Base-by-base conservation (phyloP, 2,888 invertebrate genomes). In the Tetranychus piercei region DNA sequence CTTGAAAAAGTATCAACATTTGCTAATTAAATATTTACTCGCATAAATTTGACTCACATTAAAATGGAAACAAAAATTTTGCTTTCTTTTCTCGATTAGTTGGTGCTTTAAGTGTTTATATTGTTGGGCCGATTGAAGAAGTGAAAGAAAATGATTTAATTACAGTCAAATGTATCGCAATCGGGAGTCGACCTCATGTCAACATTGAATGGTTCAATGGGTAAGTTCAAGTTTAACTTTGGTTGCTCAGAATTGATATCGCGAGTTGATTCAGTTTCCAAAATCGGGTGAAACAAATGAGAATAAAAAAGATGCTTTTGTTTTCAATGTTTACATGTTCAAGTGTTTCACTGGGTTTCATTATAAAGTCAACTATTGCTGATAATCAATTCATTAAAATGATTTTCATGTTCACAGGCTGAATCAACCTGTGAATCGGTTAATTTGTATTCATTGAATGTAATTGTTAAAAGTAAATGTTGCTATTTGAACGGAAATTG, bases 161-260 rank as follows among this genome's bases (percentile, higher is more conserved):
- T 43, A 72, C 75, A 11, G 73, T 79, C 1, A 77, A 76, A 22
- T 79, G 79, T 73, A 78, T 78, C 22, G 77, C 79, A 7, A 76
- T 77, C 45, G 77, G 77, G 1, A 78, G 78, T 11, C 78, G 78
- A 74, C 79, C 79, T 9, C 76, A 77, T 2, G 78, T 77, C n/a
- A 76, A 78, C 20, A 78, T 78, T 34, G 77, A 76, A 7, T 79
- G 79, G 79, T 78, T 77, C 74, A 79, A 79, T 67, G 75, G 76
- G 72, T 79, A 73, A 76, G 75, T 67, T 18, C 2, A 55, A 7
- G 6, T 45, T 45, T 45, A 45, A 45, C 9, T 45, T 6, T 45
- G 45, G 9, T 9, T 7, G 9, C 9, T 45, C 6, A 45, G 45
- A 6, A 45, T n/a, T n/a, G n/a, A n/a, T n/a, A n/a, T n/a, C n/a